Evolutionary conservation across 1,140 invertebrate species (phyloP), one percentile per base, ranked within the genome.

Genomic region (Caenorhabditis latens): DNA sequence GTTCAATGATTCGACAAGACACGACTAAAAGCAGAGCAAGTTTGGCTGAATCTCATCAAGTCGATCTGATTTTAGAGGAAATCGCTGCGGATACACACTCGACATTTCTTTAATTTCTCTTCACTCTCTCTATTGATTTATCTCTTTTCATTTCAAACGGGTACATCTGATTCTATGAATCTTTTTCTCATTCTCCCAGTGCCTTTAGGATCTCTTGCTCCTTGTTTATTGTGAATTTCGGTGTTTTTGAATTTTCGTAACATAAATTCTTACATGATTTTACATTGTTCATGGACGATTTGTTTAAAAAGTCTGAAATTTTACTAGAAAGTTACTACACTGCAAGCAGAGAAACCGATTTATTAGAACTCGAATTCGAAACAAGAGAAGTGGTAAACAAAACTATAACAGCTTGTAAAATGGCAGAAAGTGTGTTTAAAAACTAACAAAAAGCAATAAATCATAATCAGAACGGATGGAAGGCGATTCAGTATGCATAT

Each of bases 11-110:
- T 67, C 40, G 55, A 19, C 61, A 63, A 32, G 53, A 84, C 48
- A 84, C 53, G 6, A n/a, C 53, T 14, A 84, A 84, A 32, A 57
- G 57, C 19, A 16, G 43, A 65, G 14, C 61, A n/a, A 84, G 61
- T 65, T 16, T 84, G 2, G 55, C 57, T n/a, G 84, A 84, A 67
- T 53, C 61, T 43, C 61, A 82, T 48, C 86, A 87, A 40, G 82
- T 87, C 46, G 86, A 87, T 48, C n/a, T 87, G 19, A 82, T 87
- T 57, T 48, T 87, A 14, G 86, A 87, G n/a, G 79, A 87, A 48
- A 87, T 87, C 40, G 82, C 86, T 2, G 82, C 79, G 0, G 63
- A 87, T 24, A 71, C 71, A n/a, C 14, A 87, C 9, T 82, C 86
- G 11, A 87, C 86, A 11, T 87, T 87, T 46, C 82, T 87, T n/a